Base-by-base conservation (phyloP, 1,140 invertebrate genomes). In the Danaus plexippus region DNA sequence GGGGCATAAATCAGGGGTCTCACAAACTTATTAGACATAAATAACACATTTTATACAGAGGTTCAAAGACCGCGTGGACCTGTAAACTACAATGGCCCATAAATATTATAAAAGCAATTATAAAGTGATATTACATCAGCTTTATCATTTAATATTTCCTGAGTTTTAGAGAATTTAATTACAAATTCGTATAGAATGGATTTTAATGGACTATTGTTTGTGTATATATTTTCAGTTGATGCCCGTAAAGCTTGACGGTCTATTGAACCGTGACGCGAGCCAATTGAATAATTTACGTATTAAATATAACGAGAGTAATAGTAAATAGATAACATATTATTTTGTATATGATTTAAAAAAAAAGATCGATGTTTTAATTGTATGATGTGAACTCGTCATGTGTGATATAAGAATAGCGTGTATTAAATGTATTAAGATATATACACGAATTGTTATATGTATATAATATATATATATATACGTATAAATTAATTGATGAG, bases 51-150 rank as follows among this genome's bases (percentile, higher is more conserved):
- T 63, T 59, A 55, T 51, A 46, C 50, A 56, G 47, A 54, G 55
- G 43, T 58, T 50, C 51, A 56, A 54, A 47, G 62, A 60, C 61
- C 66, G 22, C 61, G 55, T 54, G 51, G 42, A 52, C 9, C 57
- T 43, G 55, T 57, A 46, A 55, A 54, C 54, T 54, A 78, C 79
- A 82, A 82, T 80, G 58, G 66, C 49, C 69, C 48, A 78, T 82
- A 80, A 82, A 82, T 82, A 80, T 73, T 75, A 75, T 78, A 75
- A 59, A 72, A 73, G 77, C 77, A 77, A 80, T 82, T 78, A 77
- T 73, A 75, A 75, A 77, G 76, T 78, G 78, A 75, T 77, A 78
- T 73, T 54, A 57, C 67, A 59, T 52, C 61, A 49, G 60, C 15
- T 18, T 54, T 65, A 64, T 70, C 62, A 64, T 66, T 75, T 71